Percentiles rank a stretch among this genome's conserved stretches.
phyloP scores from a whole-genome alignment of 2,888 invertebrate genomes.

The Lamellibrachia satsuma region DNA sequence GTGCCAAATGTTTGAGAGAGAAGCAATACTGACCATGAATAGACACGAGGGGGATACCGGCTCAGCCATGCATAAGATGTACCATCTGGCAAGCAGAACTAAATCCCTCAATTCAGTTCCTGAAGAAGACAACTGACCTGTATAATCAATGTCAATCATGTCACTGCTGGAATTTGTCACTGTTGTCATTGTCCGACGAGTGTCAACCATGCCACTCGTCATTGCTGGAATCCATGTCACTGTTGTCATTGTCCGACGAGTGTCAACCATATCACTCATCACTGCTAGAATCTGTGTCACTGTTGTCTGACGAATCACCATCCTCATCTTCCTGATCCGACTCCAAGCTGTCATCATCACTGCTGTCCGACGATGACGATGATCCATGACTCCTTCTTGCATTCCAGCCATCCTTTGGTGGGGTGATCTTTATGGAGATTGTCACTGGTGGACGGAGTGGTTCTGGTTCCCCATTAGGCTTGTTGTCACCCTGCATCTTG shows the following conservation, averaged over 20 bases:
- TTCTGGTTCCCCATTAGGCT: background rate
- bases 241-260: no score
- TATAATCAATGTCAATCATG: no score
- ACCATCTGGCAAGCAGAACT: no score
- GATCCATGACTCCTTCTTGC: background rate
- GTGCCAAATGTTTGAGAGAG: no score
- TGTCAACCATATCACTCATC: no score
- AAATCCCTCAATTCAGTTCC: no score
- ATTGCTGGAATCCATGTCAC: background rate
- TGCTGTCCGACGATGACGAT: background rate
- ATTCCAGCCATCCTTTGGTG: background rate
- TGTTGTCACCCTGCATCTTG: background rate
- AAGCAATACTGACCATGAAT: no score
- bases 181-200: no score
- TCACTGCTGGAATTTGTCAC: no score
- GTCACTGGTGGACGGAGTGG: background rate
- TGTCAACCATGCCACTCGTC: background rate
- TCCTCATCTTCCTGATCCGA: background rate
- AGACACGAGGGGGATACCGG: no score
- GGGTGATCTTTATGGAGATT: background rate
- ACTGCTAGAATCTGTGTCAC: background rate
- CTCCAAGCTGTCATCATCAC: background rate
- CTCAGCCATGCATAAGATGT: no score
- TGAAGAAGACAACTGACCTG: no score
- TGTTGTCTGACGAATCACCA: background rate